These are phyloP conservation scores for Belonocnema kinseyi DNA, from an alignment of 1,140 invertebrate genomes.

Conservation along the genomic window DNA sequence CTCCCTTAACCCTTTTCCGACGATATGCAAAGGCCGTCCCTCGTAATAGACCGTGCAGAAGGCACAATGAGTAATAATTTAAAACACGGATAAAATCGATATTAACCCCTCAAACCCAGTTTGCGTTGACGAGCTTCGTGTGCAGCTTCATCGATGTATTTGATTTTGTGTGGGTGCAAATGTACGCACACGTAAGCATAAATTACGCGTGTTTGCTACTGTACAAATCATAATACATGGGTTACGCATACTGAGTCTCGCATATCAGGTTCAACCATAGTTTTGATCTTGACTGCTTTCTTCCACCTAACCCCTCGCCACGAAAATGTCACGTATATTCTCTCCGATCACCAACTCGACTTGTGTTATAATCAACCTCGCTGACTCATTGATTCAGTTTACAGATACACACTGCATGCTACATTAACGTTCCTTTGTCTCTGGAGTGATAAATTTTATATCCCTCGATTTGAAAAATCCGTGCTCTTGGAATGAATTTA, in stretches of 20 bases:
- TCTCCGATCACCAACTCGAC: conserved; percentile 33
- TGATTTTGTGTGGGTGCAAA: conserved; percentile 35
- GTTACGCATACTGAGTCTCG: conserved; percentile 34
- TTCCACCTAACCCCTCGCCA: conserved; percentile 25
- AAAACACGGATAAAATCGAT: conserved; percentile 63
- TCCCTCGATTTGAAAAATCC: background rate
- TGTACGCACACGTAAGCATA: conserved; percentile 30
- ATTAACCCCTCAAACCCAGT: conserved; percentile 45
- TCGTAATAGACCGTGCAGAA: conserved; percentile 35
- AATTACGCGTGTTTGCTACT: conserved; percentile 17
- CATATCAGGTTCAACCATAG: conserved; percentile 41
- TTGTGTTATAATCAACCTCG: conserved; percentile 49
- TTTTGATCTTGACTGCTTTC: conserved; percentile 37
- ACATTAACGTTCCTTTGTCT: conserved; percentile 53
- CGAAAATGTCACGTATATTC: conserved; percentile 31
- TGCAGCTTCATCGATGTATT: conserved; percentile 34
- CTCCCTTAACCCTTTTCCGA: conserved; percentile 37
- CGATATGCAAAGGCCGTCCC: conserved; percentile 48
- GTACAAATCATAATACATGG: conserved; percentile 23
- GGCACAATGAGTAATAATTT: conserved; percentile 59
- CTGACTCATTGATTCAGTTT: conserved; percentile 62
- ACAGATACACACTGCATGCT: conserved; percentile 46
- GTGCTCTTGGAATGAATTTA: background rate
- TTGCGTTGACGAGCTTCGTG: conserved; percentile 35
- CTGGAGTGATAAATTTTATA: conserved; percentile 13